phyloP scores from a whole-genome alignment of 2,888 invertebrate species.

The Pomacea canaliculata region DNA sequence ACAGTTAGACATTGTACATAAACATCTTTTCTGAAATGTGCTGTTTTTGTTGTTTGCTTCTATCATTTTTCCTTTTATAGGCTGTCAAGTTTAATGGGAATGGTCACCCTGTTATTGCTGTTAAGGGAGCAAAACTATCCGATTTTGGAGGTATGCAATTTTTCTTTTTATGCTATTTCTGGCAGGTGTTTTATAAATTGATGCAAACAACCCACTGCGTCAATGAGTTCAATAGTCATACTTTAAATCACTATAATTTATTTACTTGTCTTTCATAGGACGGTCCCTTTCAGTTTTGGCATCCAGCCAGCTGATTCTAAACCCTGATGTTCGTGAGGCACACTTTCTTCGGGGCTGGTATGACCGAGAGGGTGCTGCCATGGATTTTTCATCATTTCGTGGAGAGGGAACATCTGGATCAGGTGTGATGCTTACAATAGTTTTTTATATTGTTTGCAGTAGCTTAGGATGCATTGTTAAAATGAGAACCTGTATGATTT shows the following conservation, averaged over 20 bases:
- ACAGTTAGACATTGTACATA: too few species aligned
- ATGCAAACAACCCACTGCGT: too few species aligned
- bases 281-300: constrained; percentile 67
- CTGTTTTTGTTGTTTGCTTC: too few species aligned
- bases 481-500: too few species aligned
- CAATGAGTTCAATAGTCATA: too few species aligned
- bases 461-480: too few species aligned
- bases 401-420: constrained; percentile 45
- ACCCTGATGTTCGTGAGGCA: constrained; percentile 91
- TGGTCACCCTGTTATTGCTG: constrained; percentile 84
- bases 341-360: constrained; percentile 92
- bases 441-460: too few species aligned
- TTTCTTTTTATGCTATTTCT: neutral
- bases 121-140: constrained; percentile 85
- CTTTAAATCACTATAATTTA: too few species aligned
- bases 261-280: constrained; percentile 45
- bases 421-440: constrained; percentile 24
- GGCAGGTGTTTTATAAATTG: too few species aligned
- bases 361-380: constrained; percentile 75
- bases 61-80: constrained; percentile 63
- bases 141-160: constrained; percentile 80
- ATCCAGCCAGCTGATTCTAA: constrained; percentile 76
- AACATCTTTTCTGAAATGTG: too few species aligned
- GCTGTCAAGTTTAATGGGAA: constrained; percentile 87
- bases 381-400: constrained; percentile 59